These are phyloP conservation scores for Acanthurus leucopareius DNA, from an alignment of 2,797 vertebrate genomes.

Conservation along the genomic window DNA sequence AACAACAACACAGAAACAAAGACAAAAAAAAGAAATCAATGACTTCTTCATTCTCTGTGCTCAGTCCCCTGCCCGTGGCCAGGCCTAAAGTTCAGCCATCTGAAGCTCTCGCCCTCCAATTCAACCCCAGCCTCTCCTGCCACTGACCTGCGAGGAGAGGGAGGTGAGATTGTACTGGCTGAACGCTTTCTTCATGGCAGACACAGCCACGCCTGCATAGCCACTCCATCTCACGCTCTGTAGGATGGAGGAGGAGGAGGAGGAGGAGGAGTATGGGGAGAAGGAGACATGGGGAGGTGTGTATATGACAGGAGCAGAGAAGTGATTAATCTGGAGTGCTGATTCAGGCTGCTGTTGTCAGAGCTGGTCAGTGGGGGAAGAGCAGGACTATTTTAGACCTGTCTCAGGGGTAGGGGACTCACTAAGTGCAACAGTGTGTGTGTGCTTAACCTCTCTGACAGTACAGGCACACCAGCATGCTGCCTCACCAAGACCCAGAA, in stretches of 20 bases:
- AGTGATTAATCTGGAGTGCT: conserved; percentile 82
- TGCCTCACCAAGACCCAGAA: conserved; percentile 34
- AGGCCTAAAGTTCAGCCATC: conserved; percentile 52
- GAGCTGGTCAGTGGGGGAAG: conserved; percentile 55
- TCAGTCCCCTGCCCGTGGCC: conserved; percentile 21
- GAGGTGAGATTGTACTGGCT: conserved; percentile 86
- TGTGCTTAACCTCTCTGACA: conserved; percentile 73
- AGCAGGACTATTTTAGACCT: conserved; percentile 66
- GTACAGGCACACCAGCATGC: conserved; percentile 47
- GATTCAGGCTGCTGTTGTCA: conserved; percentile 78
- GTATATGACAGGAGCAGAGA: conserved; percentile 73
- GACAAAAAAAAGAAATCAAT: conserved; percentile 1
- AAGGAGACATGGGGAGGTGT: conserved; percentile 50
- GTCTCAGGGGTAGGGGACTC: conserved; percentile 68
- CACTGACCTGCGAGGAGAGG: conserved; percentile 87
- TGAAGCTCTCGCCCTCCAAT: conserved; percentile 40
- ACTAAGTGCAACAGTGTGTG: conserved; percentile 52
- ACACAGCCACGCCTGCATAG: conserved; percentile 83
- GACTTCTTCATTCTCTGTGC: conserved; percentile 25
- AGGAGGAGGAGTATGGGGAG: conserved; percentile 41
- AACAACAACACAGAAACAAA: background rate
- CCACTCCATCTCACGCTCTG: conserved; percentile 87
- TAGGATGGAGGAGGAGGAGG: conserved; percentile 52
- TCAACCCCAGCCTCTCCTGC: conserved; percentile 53
- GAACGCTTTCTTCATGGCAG: conserved; percentile 89